phyloP scores from a whole-genome alignment of 2,113 vertebrate genomes.

The Proterorhinus semilunaris region DNA sequence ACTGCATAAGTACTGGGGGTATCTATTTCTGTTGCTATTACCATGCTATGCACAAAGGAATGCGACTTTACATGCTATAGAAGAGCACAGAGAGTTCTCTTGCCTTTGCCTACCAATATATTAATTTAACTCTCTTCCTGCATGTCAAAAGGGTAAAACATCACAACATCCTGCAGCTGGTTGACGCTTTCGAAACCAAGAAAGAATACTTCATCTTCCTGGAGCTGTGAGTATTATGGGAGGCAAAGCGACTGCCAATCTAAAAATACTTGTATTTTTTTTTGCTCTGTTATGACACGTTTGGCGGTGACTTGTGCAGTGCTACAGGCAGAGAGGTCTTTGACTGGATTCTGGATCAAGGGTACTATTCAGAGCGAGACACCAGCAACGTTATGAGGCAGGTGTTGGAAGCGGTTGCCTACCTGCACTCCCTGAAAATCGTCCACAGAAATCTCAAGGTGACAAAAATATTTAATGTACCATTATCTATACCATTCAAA shows the following conservation, averaged over 20 bases:
- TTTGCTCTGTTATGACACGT: conserved; percentile 18
- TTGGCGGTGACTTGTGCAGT: conserved; percentile 62
- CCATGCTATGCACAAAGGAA: neutral
- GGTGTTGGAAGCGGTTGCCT: conserved; percentile 94
- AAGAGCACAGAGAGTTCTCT: neutral
- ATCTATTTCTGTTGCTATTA: neutral
- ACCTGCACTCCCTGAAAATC: conserved; percentile 94
- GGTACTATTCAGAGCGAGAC: conserved; percentile 96
- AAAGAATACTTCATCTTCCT: conserved; percentile 98
- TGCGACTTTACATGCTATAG: neutral
- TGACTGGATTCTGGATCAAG: conserved; percentile 98
- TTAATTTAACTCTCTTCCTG: conserved; percentile 12
- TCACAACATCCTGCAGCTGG: conserved; percentile 95
- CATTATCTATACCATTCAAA: too few relatives aligned
- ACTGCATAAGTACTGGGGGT: neutral
- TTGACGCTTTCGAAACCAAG: conserved; percentile 96
- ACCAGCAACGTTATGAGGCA: conserved; percentile 98
- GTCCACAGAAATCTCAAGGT: conserved; percentile 98
- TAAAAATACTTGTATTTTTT: neutral
- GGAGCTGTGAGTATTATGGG: conserved; percentile 88
- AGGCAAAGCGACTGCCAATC: neutral
- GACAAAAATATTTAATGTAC: neutral
- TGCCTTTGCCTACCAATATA: neutral
- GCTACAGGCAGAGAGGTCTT: conserved; percentile 97
- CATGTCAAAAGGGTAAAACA: conserved; percentile 89